phyloP scores from a whole-genome alignment of 2,113 vertebrate genomes.

The Mus spicilegus region DNA sequence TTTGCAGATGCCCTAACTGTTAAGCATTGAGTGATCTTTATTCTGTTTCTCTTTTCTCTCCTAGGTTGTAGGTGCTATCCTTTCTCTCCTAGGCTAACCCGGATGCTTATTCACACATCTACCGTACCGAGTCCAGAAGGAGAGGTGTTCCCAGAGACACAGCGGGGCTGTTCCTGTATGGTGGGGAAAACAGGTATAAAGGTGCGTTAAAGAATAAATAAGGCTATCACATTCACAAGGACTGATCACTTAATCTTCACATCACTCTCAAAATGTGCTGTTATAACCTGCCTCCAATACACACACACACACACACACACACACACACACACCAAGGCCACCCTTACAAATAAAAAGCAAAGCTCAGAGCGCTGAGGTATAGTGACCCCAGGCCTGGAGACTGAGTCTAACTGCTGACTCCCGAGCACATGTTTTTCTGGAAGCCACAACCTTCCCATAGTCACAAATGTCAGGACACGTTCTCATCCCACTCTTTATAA shows the following conservation, averaged over 20 bases:
- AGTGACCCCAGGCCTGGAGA: too few species aligned
- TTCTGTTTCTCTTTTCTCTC: neutral
- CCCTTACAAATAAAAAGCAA: neutral
- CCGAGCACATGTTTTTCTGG: neutral
- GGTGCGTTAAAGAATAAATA: neutral
- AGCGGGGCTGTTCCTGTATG: neutral
- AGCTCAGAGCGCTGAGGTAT: neutral
- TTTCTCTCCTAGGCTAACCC: neutral
- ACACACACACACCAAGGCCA: too few species aligned
- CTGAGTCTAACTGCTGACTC: neutral
- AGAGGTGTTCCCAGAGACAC: neutral
- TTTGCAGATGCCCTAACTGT: neutral
- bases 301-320: too few species aligned
- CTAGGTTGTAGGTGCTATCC: neutral
- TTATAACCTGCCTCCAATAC: neutral
- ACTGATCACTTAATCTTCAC: conserved; percentile 11
- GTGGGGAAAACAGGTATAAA: neutral
- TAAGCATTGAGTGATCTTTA: neutral
- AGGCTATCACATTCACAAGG: neutral
- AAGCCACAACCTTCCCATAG: neutral
- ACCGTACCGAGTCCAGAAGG: neutral
- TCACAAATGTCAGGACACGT: neutral
- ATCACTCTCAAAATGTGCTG: neutral
- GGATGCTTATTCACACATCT: neutral
- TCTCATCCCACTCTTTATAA: neutral